Conservation (phyloP, 2,888 invertebrate genomes). For the Melangyna quadrimaculata region DNA sequence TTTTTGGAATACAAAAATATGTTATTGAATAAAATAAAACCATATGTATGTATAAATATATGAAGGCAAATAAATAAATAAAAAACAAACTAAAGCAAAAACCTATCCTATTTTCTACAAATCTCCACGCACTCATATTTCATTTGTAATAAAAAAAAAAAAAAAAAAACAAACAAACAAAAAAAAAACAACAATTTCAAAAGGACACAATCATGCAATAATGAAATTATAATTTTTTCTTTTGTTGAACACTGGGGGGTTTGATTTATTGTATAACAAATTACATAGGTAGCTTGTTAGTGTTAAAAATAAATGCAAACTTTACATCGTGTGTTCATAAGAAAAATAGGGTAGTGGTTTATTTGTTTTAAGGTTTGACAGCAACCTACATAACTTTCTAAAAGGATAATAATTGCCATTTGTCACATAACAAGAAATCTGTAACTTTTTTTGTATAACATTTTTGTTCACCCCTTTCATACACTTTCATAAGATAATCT, state of each 20-base stretch:
- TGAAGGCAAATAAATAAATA: no score
- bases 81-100: neutral
- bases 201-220: constrained; percentile 32
- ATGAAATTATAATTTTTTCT: constrained; percentile 1
- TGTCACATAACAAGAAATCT: neutral
- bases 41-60: no score
- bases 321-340: neutral
- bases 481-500: no score
- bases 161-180: neutral
- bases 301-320: neutral
- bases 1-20: no score
- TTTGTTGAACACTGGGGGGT: neutral
- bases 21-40: no score
- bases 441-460: neutral
- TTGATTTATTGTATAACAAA: neutral
- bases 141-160: neutral
- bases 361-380: neutral
- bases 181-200: neutral
- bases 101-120: neutral
- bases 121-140: neutral
- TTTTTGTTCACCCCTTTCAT: no score
- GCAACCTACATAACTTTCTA: neutral
- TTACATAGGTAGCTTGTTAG: neutral
- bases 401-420: neutral
- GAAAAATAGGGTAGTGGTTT: neutral